Conservation (phyloP, 2,888 invertebrate species). For the Hirtodrosophila confusa region DNA sequence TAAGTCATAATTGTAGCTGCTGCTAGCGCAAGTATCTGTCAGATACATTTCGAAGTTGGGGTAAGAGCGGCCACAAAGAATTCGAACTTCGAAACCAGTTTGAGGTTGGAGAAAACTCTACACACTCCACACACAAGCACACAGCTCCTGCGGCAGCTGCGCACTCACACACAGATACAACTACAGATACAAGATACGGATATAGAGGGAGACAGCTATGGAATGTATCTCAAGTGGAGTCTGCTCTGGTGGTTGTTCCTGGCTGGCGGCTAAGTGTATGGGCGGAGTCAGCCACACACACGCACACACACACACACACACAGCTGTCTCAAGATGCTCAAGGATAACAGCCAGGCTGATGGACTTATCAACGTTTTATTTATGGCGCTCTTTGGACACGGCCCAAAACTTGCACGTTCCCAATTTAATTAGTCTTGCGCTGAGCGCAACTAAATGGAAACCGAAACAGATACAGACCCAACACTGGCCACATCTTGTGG, state of each 20-base stretch:
- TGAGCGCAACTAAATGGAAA: slow-evolving; percentile 56
- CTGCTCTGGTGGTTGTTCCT: slow-evolving; percentile 31
- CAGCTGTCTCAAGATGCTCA: slow-evolving; percentile 32
- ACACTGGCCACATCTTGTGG: slow-evolving; percentile 12
- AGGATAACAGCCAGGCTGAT: slow-evolving; percentile 46
- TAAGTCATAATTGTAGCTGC: slow-evolving; percentile 71
- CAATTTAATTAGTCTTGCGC: slow-evolving; percentile 79
- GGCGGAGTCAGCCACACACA: slow-evolving; percentile 60
- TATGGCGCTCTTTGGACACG: slow-evolving; percentile 56
- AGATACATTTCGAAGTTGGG: slow-evolving; percentile 74
- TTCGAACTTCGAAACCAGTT: slow-evolving; percentile 73
- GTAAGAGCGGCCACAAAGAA: slow-evolving; percentile 40
- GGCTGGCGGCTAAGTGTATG: slow-evolving; percentile 30
- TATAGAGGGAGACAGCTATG: slow-evolving; percentile 31
- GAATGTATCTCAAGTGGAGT: slow-evolving; percentile 34
- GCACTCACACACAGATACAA: slow-evolving; percentile 10
- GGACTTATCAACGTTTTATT: slow-evolving; percentile 68
- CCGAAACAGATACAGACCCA: slow-evolving; percentile 10
- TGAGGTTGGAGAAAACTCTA: slow-evolving; percentile 48
- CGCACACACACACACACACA: slow-evolving; percentile 22
- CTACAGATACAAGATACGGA: not conserved
- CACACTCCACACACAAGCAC: slow-evolving; percentile 27
- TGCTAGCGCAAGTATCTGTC: slow-evolving; percentile 53
- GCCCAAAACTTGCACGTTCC: slow-evolving; percentile 57
- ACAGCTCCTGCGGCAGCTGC: slow-evolving; percentile 31